These are phyloP conservation scores for Octopus sinensis DNA, from an alignment of 1,140 invertebrate species.

Conservation along the genomic window DNA sequence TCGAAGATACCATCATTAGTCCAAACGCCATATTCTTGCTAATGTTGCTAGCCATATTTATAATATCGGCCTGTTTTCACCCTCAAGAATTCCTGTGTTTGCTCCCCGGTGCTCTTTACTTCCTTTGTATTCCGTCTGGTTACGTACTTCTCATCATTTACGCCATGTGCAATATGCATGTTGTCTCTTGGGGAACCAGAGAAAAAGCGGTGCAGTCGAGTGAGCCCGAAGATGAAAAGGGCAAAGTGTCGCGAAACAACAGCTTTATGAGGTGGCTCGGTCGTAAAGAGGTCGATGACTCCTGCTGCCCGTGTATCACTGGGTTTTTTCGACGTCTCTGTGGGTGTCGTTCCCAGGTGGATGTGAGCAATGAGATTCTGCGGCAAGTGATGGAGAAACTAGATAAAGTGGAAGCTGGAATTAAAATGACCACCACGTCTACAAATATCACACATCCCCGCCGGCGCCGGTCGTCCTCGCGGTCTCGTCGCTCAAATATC, in stretches of 20 bases:
- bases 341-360: conserved; percentile 20
- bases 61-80: conserved; percentile 94
- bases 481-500: conserved; percentile 29
- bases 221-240: conserved; percentile 49
- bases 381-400: conserved; percentile 37
- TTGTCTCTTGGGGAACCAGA: conserved; percentile 95
- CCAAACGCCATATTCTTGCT: conserved; percentile 91
- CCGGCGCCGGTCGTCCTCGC: conserved; percentile 30
- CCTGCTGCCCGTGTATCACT: conserved; percentile 29
- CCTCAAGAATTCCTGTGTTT: conserved; percentile 98
- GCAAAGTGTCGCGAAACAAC: conserved; percentile 29
- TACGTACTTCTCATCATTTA: conserved; percentile 96
- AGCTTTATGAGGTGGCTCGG: conserved; percentile 28
- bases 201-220: conserved; percentile 59
- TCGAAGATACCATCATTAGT: conserved; percentile 64
- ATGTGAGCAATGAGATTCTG: conserved; percentile 35
- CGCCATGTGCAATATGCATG: conserved; percentile 95
- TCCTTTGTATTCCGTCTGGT: conserved; percentile 96
- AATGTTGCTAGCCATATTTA: conserved; percentile 72
- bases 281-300: conserved; percentile 34
- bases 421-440: conserved; percentile 25
- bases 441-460: conserved; percentile 25
- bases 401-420: conserved; percentile 35
- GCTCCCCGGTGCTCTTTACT: conserved; percentile 88
- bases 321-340: conserved; percentile 25